phyloP scores from a whole-genome alignment of 2,888 invertebrate species.

The Agrotis segetum region DNA sequence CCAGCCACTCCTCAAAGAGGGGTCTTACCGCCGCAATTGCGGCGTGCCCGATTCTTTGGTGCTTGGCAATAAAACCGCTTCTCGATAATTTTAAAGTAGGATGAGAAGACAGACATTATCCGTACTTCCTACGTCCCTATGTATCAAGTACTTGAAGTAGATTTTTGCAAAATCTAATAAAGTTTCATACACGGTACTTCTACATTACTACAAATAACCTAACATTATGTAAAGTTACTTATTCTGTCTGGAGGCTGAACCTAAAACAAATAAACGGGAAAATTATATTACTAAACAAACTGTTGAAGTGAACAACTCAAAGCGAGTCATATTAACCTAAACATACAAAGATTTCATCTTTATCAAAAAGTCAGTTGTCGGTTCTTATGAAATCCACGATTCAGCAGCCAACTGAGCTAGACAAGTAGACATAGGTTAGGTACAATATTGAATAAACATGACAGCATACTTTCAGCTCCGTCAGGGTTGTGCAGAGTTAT shows the following conservation, averaged over 20 bases:
- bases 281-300: background rate
- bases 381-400: background rate
- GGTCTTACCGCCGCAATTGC: too few relatives aligned
- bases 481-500: too few relatives aligned
- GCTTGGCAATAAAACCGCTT: too few relatives aligned
- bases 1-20: too few relatives aligned
- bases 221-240: background rate
- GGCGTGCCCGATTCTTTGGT: too few relatives aligned
- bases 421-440: conserved; percentile 39
- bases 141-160: too few relatives aligned
- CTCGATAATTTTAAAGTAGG: too few relatives aligned
- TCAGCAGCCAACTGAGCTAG: conserved; percentile 16
- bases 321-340: background rate
- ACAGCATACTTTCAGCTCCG: too few relatives aligned
- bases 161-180: background rate
- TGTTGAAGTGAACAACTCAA: background rate
- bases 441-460: too few relatives aligned
- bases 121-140: too few relatives aligned
- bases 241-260: background rate
- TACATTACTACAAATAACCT: background rate
- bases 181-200: background rate
- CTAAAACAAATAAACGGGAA: background rate
- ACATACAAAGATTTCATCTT: background rate
- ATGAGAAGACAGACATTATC: too few relatives aligned
- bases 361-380: conserved; percentile 1